Evolutionary conservation across 2,888 invertebrate species (phyloP).

Genomic region (Heterodera filipjevi): DNA sequence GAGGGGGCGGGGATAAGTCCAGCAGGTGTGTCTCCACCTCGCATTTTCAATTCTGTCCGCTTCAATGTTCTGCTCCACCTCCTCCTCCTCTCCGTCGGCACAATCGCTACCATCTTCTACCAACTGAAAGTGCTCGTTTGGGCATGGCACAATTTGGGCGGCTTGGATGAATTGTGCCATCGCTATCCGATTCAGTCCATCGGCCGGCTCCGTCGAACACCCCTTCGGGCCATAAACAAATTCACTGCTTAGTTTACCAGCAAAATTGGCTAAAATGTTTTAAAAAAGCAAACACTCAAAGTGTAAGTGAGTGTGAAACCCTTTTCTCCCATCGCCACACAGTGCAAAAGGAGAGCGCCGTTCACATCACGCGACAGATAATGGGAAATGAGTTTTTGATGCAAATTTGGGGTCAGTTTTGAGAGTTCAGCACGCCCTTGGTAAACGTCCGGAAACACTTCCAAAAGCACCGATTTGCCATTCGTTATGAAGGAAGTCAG

Average conservation of each 20-base stretch:
- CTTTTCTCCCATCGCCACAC: conserved; percentile 31
- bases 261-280: background rate
- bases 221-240: background rate
- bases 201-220: background rate
- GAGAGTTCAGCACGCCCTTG: background rate
- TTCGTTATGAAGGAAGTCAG: conserved; percentile 94
- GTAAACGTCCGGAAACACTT: conserved; percentile 44
- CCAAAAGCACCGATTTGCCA: conserved; percentile 70
- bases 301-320: background rate
- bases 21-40: too few species aligned
- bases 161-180: conserved; percentile 3
- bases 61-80: background rate
- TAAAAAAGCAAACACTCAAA: background rate
- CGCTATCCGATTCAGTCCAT: conserved; percentile 9
- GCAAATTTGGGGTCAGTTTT: conserved; percentile 28
- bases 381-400: conserved; percentile 37
- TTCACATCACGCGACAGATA: conserved; percentile 26
- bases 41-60: background rate
- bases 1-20: too few species aligned
- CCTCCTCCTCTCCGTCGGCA: background rate
- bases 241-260: background rate
- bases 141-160: conserved; percentile 2
- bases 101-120: background rate
- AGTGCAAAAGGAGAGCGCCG: conserved; percentile 31
- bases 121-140: background rate